Percentiles rank a stretch among this genome's conserved stretches.
Conservation (phyloP, 1,140 invertebrate species). For the Philaenus spumarius region DNA sequence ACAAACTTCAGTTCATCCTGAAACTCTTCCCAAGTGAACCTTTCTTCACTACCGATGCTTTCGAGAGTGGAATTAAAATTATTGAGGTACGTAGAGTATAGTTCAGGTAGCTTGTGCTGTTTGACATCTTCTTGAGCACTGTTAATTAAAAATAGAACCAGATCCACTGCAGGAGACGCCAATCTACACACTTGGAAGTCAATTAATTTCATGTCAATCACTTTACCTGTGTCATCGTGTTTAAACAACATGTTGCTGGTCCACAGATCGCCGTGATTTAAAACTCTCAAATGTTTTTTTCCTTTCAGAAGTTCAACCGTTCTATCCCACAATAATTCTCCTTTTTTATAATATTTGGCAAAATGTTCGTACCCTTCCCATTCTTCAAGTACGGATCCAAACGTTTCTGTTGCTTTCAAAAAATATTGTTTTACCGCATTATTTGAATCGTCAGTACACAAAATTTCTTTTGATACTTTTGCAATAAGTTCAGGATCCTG, state of each 20-base stretch:
- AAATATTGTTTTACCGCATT: background rate
- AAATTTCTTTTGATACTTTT: background rate
- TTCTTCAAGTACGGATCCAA: background rate
- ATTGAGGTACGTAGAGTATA: too few relatives aligned
- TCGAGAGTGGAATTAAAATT: too few relatives aligned
- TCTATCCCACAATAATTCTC: background rate
- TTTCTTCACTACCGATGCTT: too few relatives aligned
- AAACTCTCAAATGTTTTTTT: background rate
- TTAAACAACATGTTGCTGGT: constrained; percentile 2
- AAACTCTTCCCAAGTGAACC: too few relatives aligned
- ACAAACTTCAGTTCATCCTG: too few relatives aligned
- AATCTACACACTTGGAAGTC: constrained; percentile 1
- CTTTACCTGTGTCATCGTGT: background rate
- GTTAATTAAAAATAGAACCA: background rate
- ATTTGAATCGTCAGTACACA: background rate
- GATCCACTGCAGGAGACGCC: background rate
- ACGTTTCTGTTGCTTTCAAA: background rate
- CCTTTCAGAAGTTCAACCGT: background rate
- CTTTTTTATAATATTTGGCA: background rate
- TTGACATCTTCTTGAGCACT: background rate
- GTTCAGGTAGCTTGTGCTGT: background rate
- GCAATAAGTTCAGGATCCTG: constrained; percentile 39
- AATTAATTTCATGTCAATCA: constrained; percentile 1
- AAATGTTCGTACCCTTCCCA: background rate
- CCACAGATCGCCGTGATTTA: constrained; percentile 3